Base-by-base conservation (phyloP, 2,888 invertebrate species). In the Drosophila austrosaltans region DNA sequence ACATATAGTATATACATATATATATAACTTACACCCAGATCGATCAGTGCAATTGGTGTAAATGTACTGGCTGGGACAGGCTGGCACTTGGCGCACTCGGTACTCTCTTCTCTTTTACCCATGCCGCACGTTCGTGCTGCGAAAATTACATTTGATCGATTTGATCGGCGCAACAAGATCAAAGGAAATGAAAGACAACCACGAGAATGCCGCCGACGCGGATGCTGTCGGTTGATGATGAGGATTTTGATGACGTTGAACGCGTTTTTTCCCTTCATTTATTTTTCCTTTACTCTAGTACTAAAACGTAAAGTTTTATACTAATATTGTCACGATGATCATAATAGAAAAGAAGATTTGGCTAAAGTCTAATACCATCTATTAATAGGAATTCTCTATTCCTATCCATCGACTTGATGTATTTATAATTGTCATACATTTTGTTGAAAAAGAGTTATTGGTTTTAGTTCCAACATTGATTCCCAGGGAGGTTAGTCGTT, bases 111-210 rank as follows among this genome's bases (percentile, higher is more conserved):
- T 66, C 69, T 63, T 61, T 70, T 69, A 57, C 73, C 82, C 76
- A 81, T 85, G 88, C 77, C 76, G 81, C 87, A 90, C 81, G 84
- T 83, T 87, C 89, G 86, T 84, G 85, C 86, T 89, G 89, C 87
- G 85, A 83, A 91, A 91, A 90, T 90, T 90, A 86, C 87, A 90
- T 90, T 91, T 92, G 91, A 91, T 92, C 92, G 91, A 91, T 91
- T 91, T 92, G 92, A 92, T 92, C 92, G 92, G 90, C 92, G 91
- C 91, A 90, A 74, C 74, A 78, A 90, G 91, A 92, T 91, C 91
- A 91, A 91, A 91, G 89, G 80, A 84, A 89, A 72, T 75, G 76
- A 83, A 91, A 86, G 77, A 86, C 80, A 65, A 77, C 82, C 76
- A 70, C 74, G 69, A 87, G 78, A 78, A 76, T 66, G 62, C 71